Evolutionary conservation across 2,888 invertebrate species (phyloP), one percentile per base, ranked within the genome.

Genomic region (Polia nebulosa): DNA sequence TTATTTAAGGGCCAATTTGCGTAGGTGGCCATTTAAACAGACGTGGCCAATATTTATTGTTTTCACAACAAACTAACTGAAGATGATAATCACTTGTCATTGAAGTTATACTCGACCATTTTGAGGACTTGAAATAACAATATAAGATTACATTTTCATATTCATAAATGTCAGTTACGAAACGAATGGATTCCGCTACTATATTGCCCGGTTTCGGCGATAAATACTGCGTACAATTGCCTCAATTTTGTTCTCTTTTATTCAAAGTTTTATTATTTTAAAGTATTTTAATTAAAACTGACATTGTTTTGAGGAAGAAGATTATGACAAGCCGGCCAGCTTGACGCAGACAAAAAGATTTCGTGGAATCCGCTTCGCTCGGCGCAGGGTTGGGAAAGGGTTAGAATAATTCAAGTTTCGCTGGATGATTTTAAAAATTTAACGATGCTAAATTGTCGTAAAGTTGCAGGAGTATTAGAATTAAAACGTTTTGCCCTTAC

Each of bases 201-300:
- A 80, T 83, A 85, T 86, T 83, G 64, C 81, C 70, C 79, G 68
- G 76, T 82, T 84, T 72, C 69, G 62, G 64, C 78, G 83, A 88
- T 89, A 85, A 90, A 88, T 82, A 82, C 84, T 83, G 79, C 78
- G 82, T 85, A 85, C 80, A 88, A 88, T 87, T 87, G 83, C 76
- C 80, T 78, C 75, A 73, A 85, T 87, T 85, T 84, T 82, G 84
- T 86, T 84, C 85, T 83, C 83, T 86, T 87, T 89, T 86, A 85
- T 86, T 78, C 76, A 78, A 83, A 84, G 76, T 90, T 91, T 89
- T 89, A 88, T 90, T 88, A 88, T 91, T 90, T 87, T 85, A 87
- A 91, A 91, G 86, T 88, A 89, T 89, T 90, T 91, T 91, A 92
- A 93, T 92, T 92, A 91, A 91, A 92, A 88, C 87, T 85, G 87